Conservation (phyloP, 2,888 invertebrate genomes). For the Oasisia sp. region DNA sequence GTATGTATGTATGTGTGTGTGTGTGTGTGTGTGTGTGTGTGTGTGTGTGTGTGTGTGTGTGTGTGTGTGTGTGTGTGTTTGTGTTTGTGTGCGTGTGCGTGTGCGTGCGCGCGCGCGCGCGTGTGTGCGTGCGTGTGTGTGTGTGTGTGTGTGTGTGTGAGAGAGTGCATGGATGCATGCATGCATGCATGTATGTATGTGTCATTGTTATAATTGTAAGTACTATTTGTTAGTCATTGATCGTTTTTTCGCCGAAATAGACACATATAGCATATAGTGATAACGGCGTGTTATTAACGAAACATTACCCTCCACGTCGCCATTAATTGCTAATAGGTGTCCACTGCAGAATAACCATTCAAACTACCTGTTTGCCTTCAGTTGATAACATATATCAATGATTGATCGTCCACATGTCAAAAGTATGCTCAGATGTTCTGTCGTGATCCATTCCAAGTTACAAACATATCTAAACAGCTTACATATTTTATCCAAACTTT, state of each 20-base stretch:
- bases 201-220: conserved; percentile 1
- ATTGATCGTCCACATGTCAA: not conserved
- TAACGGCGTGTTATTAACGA: too few relatives aligned
- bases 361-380: not conserved
- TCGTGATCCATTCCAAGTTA: not conserved
- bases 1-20: not conserved
- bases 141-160: not conserved
- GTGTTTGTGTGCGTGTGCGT: too few relatives aligned
- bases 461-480: not conserved
- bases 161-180: too few relatives aligned
- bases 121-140: too few relatives aligned
- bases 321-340: too few relatives aligned
- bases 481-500: not conserved
- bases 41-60: not conserved
- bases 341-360: too few relatives aligned
- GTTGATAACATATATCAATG: not conserved
- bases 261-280: not conserved
- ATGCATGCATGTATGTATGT: not conserved
- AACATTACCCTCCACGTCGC: too few relatives aligned
- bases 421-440: not conserved
- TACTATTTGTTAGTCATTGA: not conserved
- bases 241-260: not conserved
- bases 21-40: not conserved
- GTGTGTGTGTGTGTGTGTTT: not conserved
- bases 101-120: too few relatives aligned